A percentile compares a stretch with the other conserved stretches of the same genome.
These are phyloP conservation scores for Cerastoderma edule DNA, from an alignment of 2,888 invertebrate genomes.

Conservation along the genomic window DNA sequence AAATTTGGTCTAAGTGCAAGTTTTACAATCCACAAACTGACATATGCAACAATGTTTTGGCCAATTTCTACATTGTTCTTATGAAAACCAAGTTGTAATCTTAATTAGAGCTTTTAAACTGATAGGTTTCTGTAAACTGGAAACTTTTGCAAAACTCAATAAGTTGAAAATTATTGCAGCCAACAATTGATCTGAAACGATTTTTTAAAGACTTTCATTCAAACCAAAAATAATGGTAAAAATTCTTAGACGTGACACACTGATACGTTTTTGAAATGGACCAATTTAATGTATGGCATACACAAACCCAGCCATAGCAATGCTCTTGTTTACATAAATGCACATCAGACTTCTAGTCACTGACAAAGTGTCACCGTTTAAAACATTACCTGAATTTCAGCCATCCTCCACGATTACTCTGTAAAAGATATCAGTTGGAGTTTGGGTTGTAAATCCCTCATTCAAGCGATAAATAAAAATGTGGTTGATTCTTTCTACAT, in stretches of 20 bases:
- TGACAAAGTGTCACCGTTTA: not conserved
- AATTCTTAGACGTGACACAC: not conserved
- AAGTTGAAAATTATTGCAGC: no score
- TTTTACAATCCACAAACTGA: no score
- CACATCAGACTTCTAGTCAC: not conserved
- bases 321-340: constrained; percentile 16
- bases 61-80: no score
- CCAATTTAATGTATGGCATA: not conserved
- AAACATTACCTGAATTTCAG: constrained; percentile 55
- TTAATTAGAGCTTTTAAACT: no score
- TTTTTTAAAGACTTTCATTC: not conserved
- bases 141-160: no score
- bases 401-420: constrained; percentile 29
- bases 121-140: no score
- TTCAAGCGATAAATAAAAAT: not conserved
- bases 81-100: no score
- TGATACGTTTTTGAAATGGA: not conserved
- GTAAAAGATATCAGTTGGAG: not conserved
- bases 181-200: no score
- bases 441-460: not conserved
- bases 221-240: not conserved
- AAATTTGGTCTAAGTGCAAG: no score
- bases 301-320: not conserved
- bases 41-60: no score
- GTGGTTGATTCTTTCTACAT: not conserved